Base-by-base conservation (phyloP, 2,888 invertebrate genomes). In the Sphaerophoria taeniata region DNA sequence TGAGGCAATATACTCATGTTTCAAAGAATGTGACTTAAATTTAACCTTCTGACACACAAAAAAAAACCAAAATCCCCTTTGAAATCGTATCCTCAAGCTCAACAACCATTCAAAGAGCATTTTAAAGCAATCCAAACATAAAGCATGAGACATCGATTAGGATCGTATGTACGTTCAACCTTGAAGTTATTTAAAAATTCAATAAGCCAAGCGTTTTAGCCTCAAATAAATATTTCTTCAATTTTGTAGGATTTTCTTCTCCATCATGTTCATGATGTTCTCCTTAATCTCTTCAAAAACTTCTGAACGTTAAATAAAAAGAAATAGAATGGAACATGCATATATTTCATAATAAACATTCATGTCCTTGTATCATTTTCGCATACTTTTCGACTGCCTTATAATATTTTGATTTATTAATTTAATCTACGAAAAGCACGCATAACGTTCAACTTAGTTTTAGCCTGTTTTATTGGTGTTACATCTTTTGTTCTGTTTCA, bases 371-470 rank as follows among this genome's bases (percentile, higher is more conserved):
- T 58, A 60, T 51, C 67, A 55, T 39, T 51, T 67, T 34, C 60
- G 31, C 60, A 65, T 72, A 76, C 77, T 69, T 72, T 69, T 73
- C 61, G 56, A 49, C 39, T 55, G 11, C n/a, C 51, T 33, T 43
- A 49, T 70, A 73, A 77, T 24, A 24, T 24, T 49, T 69, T 77
- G 82, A 82, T 82, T 82, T 82, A 82, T 82, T 77, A 77, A 72
- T 82, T 73, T 61, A 73, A 69, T 77, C 60, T 67, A 63, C 76
- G 56, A 58, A 58, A 71, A 47, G 72, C 67, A 63, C 43, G 16
- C 14, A 24, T 55, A 43, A 58, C 55, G 74, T 12, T 39, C 45
- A 31, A 67, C n/a, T 65, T 55, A 61, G 33, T 47, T 63, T 60
- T 34, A 12, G 55, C 9, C 14, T 6, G 31, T 70, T 71, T 53